Percentiles rank a stretch among this genome's conserved stretches.
Evolutionary conservation across 2,797 vertebrate species (phyloP).

Genomic region (Ptychobarbus kaznakovi): DNA sequence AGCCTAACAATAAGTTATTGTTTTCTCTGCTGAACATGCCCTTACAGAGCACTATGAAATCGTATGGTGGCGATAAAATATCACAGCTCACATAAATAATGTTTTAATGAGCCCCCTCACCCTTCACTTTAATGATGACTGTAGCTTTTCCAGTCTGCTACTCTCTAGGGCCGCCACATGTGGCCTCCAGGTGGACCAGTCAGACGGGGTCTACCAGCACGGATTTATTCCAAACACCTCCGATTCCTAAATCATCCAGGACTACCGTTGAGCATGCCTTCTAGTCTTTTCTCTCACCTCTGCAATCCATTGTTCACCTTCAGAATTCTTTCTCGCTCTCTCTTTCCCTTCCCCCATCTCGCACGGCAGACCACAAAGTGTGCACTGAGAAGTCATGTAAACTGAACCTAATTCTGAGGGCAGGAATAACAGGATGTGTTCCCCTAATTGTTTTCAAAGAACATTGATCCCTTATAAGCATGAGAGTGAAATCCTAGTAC

Average conservation of each 20-base stretch:
- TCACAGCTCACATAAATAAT: constrained; percentile 79
- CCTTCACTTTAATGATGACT: constrained; percentile 74
- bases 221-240: constrained; percentile 56
- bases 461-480: constrained; percentile 52
- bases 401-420: constrained; percentile 49
- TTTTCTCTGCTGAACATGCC: constrained; percentile 63
- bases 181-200: constrained; percentile 76
- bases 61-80: constrained; percentile 77
- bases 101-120: constrained; percentile 78
- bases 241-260: constrained; percentile 33
- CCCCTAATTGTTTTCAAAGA: constrained; percentile 65
- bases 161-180: constrained; percentile 69
- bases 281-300: background rate
- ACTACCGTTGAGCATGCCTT: constrained; percentile 32
- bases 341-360: constrained; percentile 33
- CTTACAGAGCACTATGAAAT: constrained; percentile 49
- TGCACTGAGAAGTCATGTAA: constrained; percentile 22
- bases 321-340: background rate
- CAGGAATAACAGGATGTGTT: constrained; percentile 63
- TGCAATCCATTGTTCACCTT: constrained; percentile 13
- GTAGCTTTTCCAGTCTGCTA: constrained; percentile 60
- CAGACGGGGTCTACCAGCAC: constrained; percentile 25
- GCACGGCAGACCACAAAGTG: background rate
- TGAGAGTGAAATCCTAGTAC: constrained; percentile 59
- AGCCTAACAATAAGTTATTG: constrained; percentile 73